Conservation (phyloP, 2,888 invertebrate genomes). For the Cosmopolites sordidus region DNA sequence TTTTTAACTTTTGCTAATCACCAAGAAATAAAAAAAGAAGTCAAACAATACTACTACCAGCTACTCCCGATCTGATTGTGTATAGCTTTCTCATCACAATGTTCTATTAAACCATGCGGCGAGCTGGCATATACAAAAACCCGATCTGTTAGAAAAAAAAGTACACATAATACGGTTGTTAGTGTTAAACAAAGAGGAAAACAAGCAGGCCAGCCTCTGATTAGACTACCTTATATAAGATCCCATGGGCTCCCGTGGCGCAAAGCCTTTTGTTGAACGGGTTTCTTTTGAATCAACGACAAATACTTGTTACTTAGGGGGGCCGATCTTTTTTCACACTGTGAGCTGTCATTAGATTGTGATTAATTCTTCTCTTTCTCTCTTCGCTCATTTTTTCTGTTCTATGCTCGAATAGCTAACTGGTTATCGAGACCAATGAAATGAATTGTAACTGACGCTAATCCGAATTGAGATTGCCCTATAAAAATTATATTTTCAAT, state of each 20-base stretch:
- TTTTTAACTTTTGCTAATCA: no score
- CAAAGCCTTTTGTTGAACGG: constrained; percentile 14
- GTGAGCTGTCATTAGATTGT: constrained; percentile 7
- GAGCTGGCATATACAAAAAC: not conserved
- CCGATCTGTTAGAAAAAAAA: not conserved
- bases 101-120: not conserved
- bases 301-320: constrained; percentile 13
- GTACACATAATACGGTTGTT: constrained; percentile 26
- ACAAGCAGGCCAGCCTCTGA: constrained; percentile 1
- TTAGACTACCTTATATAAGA: constrained; percentile 28
- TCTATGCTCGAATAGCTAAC: no score
- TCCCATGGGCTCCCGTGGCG: constrained; percentile 26
- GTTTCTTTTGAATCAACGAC: constrained; percentile 20
- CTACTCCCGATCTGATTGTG: not conserved
- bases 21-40: no score
- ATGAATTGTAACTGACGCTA: no score
- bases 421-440: no score
- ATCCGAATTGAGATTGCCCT: no score
- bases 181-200: constrained; percentile 7
- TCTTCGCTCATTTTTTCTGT: no score
- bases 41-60: no score
- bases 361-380: constrained; percentile 7
- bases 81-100: not conserved
- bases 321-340: not conserved
- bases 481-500: no score